A percentile compares a stretch with the other conserved stretches of the same genome.
Evolutionary conservation across 1,140 invertebrate species (phyloP).

Genomic region (Brachystomella parvula): DNA sequence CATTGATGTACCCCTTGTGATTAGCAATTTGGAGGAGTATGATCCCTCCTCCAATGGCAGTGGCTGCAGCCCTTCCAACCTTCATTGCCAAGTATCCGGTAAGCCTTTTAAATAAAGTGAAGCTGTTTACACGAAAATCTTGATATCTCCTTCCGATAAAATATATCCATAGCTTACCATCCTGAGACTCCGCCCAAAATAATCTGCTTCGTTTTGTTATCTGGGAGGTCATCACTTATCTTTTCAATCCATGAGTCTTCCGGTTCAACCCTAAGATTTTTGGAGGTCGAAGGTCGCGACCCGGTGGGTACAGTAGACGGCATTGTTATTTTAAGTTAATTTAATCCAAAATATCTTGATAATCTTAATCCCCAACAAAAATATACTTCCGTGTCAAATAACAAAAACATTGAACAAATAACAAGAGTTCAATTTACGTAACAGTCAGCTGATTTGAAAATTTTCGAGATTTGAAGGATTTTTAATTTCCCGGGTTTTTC

Average conservation of each 20-base stretch:
- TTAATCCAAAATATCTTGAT: neutral
- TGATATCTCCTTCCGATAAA: neutral
- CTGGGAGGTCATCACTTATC: conserved; percentile 65
- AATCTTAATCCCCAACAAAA: neutral
- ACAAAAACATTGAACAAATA: neutral
- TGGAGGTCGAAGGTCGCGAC: conserved; percentile 18
- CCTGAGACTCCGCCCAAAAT: conserved; percentile 74
- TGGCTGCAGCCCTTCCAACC: conserved; percentile 80
- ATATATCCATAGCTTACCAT: conserved; percentile 58
- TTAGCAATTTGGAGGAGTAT: conserved; percentile 81
- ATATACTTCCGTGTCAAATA: neutral
- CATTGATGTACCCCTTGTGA: conserved; percentile 81
- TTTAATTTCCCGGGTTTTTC: no score
- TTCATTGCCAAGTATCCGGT: conserved; percentile 85
- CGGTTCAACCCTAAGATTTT: neutral
- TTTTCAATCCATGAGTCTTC: conserved; percentile 31
- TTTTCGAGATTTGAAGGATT: no score
- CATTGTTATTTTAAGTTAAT: neutral
- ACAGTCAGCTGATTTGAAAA: neutral
- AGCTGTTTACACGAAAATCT: neutral
- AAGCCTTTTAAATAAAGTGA: conserved; percentile 52
- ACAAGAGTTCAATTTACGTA: neutral
- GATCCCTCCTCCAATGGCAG: conserved; percentile 77
- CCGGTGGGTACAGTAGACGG: neutral
- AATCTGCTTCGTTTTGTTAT: conserved; percentile 76